Conservation (phyloP, 2,113 vertebrate genomes). For the Corydoras sp. region DNA sequence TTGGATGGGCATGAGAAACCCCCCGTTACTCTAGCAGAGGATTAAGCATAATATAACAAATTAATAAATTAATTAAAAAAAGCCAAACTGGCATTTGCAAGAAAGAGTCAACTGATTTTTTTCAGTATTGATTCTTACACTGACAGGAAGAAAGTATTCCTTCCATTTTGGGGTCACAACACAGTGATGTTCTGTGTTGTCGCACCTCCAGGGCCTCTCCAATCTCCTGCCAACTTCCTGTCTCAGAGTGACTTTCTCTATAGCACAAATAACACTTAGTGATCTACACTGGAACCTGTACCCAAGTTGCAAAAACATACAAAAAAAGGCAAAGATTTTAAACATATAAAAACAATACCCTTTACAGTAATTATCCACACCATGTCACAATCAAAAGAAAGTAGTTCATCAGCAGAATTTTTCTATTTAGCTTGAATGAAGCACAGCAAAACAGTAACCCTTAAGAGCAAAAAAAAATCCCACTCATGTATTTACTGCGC, state of each 20-base stretch:
- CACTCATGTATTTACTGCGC: constrained; percentile 14
- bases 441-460: neutral
- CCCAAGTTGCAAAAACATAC: no score
- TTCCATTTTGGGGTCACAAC: neutral
- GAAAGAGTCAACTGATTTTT: neutral
- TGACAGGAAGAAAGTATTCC: constrained; percentile 13
- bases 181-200: constrained; percentile 16
- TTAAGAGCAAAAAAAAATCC: constrained; percentile 15
- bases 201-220: constrained; percentile 9
- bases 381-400: constrained; percentile 7
- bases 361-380: neutral
- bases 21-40: no score
- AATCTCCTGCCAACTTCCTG: constrained; percentile 1
- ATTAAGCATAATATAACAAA: no score
- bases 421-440: constrained; percentile 18
- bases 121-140: neutral
- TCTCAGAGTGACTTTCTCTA: neutral
- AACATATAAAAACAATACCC: no score
- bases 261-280: neutral
- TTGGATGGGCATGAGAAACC: no score
- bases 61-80: no score
- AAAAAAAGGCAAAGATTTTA: no score
- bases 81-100: no score
- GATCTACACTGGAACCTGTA: neutral
- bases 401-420: constrained; percentile 19